These are phyloP conservation scores for Myxocyprinus asiaticus DNA, from an alignment of 2,113 vertebrate species.

Conservation along the genomic window DNA sequence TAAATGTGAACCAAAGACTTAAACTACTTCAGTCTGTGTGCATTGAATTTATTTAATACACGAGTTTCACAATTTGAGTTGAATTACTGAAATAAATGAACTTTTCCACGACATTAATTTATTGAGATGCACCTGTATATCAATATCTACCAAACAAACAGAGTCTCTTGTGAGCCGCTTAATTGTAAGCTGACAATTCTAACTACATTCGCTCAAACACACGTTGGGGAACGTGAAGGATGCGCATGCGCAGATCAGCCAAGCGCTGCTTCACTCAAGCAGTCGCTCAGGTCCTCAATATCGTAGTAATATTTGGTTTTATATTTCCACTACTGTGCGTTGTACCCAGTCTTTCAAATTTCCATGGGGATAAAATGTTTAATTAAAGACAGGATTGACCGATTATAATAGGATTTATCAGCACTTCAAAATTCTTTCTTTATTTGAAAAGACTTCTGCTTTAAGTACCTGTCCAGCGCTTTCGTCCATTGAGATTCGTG, in stretches of 20 bases:
- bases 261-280: background rate
- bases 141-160: no score
- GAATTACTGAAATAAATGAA: no score
- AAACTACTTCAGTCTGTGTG: no score
- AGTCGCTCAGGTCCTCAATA: background rate
- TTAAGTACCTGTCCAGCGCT: slow-evolving; percentile 14
- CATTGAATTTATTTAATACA: no score
- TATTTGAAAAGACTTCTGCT: background rate
- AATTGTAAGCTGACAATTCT: background rate
- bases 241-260: background rate
- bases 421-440: background rate
- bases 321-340: no score
- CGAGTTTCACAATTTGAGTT: no score
- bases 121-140: no score
- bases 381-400: background rate
- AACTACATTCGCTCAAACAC: slow-evolving; percentile 11
- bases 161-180: no score
- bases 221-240: background rate
- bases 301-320: background rate
- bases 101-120: no score
- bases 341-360: background rate
- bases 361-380: background rate
- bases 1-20: no score
- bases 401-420: background rate
- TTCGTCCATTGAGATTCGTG: no score